Conservation (phyloP, 2,888 invertebrate species). For the Ectobius pallidus region DNA sequence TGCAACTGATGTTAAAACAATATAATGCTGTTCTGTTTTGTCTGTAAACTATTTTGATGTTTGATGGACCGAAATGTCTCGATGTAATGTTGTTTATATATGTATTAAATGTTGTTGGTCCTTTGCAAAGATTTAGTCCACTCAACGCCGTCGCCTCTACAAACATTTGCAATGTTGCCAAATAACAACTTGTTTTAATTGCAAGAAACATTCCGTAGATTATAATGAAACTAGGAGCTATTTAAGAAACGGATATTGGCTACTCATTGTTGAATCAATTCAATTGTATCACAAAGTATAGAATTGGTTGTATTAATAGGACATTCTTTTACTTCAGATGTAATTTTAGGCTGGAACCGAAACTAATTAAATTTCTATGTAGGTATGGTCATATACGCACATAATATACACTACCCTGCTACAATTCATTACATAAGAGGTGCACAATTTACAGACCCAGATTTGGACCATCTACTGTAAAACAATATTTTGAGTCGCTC, state of each 20-base stretch:
- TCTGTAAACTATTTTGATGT: slow-evolving; percentile 11
- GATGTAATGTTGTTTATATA: slow-evolving; percentile 1
- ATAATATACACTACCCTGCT: neutral
- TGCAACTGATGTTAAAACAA: neutral
- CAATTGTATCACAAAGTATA: too few relatives aligned
- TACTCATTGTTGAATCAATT: neutral
- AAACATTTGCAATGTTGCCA: slow-evolving; percentile 54
- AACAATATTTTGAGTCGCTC: too few relatives aligned
- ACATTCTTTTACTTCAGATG: slow-evolving; percentile 23
- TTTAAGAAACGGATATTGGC: slow-evolving; percentile 2
- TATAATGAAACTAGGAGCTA: slow-evolving; percentile 18
- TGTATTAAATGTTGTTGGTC: slow-evolving; percentile 1
- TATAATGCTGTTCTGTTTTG: neutral
- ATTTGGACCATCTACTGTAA: too few relatives aligned
- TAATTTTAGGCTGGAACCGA: neutral
- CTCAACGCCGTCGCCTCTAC: neutral
- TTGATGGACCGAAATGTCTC: slow-evolving; percentile 9
- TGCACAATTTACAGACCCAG: neutral
- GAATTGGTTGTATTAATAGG: neutral
- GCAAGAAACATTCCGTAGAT: slow-evolving; percentile 56
- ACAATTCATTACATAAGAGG: neutral
- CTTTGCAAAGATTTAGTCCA: neutral
- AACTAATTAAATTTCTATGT: neutral
- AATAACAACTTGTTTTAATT: slow-evolving; percentile 57
- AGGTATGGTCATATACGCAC: slow-evolving; percentile 33